These are phyloP conservation scores for Sitophilus oryzae DNA, from an alignment of 1,140 invertebrate species.

Conservation along the genomic window DNA sequence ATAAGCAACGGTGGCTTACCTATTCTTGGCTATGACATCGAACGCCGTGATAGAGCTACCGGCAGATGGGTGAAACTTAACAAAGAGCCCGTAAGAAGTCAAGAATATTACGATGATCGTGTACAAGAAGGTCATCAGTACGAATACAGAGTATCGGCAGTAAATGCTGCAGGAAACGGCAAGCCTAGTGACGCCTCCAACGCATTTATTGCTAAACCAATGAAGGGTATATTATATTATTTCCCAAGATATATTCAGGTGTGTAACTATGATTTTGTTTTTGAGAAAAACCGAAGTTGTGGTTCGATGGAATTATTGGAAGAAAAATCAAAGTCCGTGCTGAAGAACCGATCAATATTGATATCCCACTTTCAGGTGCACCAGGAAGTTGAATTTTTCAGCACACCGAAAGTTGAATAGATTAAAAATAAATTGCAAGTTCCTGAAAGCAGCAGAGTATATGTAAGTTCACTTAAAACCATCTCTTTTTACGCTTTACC, in stretches of 20 bases:
- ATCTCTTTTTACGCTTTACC: constrained; percentile 75
- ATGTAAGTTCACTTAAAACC: too few species aligned
- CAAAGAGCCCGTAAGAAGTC: constrained; percentile 69
- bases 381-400: too few species aligned
- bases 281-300: constrained; percentile 86
- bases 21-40: constrained; percentile 88
- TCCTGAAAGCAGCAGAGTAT: constrained; percentile 64
- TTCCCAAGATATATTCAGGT: neutral
- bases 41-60: constrained; percentile 85
- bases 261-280: constrained; percentile 17
- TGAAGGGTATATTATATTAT: constrained; percentile 60
- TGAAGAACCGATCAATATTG: constrained; percentile 93
- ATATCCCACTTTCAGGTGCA: constrained; percentile 88
- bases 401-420: constrained; percentile 89
- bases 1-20: constrained; percentile 89
- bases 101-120: constrained; percentile 83
- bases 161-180: constrained; percentile 91
- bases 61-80: constrained; percentile 92
- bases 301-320: constrained; percentile 83
- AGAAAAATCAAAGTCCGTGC: constrained; percentile 93
- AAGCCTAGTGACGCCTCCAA: constrained; percentile 87
- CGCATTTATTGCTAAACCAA: constrained; percentile 85
- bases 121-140: constrained; percentile 94
- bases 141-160: constrained; percentile 91
- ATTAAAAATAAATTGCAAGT: constrained; percentile 69